These are phyloP conservation scores for Pseudanteris insignis DNA, from an alignment of 2,888 invertebrate species.

Conservation along the genomic window DNA sequence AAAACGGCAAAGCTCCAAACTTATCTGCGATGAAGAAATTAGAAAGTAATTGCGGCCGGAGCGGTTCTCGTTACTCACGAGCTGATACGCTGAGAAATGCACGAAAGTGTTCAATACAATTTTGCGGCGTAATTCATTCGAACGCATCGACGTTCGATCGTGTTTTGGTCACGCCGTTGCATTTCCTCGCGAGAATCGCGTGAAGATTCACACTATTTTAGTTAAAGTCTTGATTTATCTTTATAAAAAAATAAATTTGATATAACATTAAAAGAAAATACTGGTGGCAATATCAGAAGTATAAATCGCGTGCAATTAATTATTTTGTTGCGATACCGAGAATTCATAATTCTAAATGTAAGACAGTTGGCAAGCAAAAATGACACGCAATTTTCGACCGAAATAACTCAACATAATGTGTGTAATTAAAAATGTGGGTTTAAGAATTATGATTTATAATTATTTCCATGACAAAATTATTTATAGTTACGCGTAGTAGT, in stretches of 20 bases:
- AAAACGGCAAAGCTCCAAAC: conserved; percentile 28
- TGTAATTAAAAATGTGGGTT: conserved; percentile 34
- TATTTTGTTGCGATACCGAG: conserved; percentile 33
- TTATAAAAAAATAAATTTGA: no score
- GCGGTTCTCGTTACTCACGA: conserved; percentile 9
- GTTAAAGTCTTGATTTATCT: no score
- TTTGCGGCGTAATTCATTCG: conserved; percentile 10
- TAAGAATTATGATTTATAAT: conserved; percentile 34
- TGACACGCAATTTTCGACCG: conserved; percentile 34
- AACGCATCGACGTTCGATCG: conserved; percentile 2
- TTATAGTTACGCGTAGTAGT: conserved; percentile 4
- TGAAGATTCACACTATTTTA: no score
- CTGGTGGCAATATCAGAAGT: conserved; percentile 4
- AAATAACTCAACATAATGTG: conserved; percentile 31
- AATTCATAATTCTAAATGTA: conserved; percentile 36
- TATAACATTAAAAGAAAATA: no score
- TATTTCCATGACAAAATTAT: conserved; percentile 20
- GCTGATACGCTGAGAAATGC: conserved; percentile 11
- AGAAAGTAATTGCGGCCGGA: conserved; percentile 29
- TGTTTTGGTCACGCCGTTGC: background rate
- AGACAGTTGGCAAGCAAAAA: conserved; percentile 43
- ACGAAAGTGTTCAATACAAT: conserved; percentile 1
- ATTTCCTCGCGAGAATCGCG: no score
- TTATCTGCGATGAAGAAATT: conserved; percentile 30
- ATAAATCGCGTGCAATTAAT: conserved; percentile 26